Evolutionary conservation across 2,888 invertebrate genomes (phyloP), one percentile per base, ranked within the genome.

Genomic region (Disparrhopalites patrizii): DNA sequence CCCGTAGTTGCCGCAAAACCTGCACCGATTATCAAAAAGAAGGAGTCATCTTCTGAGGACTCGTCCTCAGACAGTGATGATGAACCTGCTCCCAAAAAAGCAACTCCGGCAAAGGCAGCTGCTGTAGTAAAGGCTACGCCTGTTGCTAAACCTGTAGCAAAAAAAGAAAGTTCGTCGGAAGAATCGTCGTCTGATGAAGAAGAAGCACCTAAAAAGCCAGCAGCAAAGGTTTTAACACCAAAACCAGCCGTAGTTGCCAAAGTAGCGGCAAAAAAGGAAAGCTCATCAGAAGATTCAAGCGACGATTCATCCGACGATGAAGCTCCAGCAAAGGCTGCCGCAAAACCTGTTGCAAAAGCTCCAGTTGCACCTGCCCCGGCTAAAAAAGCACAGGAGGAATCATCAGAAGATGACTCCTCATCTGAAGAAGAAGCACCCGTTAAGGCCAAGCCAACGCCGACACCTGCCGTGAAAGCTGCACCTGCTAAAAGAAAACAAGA

Each of bases 331-430:
- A 78, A 60, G 36, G 70, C 61, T 71, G 71, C 67, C 40, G 62
- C 70, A 23, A 67, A 67, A 40, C 31, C 65, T 7, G 40, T 63
- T 10, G 33, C 56, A 18, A 67, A 40, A 30, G 38, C 65, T 13
- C 5, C 5, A n/a, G 15, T 25, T 8, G 30, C 30, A 20, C 15
- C 20, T 20, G 47, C 69, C 47, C 78, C 67, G 3, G 76, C 75
- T 63, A 61, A 68, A 28, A 70, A 65, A 30, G 67, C 67, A 36
- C 36, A 62, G 64, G 78, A 79, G 60, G 80, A 79, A 33, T 79
- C 80, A 25, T 80, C 79, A 62, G 80, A 81, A 10, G 81, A 81
- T 20, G 79, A 77, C 68, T 79, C 78, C 28, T 77, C 76, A 8
- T 79, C 80, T 33, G 56, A 56, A 15, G 56, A 72, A 36, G 73